These are phyloP conservation scores for Agriopis marginaria DNA, from an alignment of 2,888 invertebrate species.

Conservation along the genomic window DNA sequence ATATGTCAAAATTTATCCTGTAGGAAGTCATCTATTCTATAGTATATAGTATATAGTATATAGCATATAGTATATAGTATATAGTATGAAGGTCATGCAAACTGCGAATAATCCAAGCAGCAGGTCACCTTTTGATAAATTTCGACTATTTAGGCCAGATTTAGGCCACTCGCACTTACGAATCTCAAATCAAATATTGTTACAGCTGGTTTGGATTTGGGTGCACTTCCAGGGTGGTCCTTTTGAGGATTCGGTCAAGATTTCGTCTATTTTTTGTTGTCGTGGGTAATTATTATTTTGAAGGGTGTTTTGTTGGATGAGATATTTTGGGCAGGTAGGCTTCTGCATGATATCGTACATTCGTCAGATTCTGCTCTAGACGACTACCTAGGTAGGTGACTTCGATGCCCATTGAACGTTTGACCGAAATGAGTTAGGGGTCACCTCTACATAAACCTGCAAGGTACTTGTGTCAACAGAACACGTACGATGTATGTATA, in stretches of 20 bases:
- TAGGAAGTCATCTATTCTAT: too few species aligned
- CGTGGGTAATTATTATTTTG: neutral
- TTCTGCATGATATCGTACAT: too few species aligned
- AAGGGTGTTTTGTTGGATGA: neutral
- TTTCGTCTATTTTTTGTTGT: slow-evolving; percentile 11
- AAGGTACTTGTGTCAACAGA: slow-evolving; percentile 1
- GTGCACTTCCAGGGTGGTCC: slow-evolving; percentile 11
- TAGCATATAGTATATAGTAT: too few species aligned
- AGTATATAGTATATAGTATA: too few species aligned
- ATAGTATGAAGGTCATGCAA: slow-evolving; percentile 9
- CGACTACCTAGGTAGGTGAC: neutral
- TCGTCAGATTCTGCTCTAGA: neutral
- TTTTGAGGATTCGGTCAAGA: slow-evolving; percentile 1
- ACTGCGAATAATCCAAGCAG: slow-evolving; percentile 6
- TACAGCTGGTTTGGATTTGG: slow-evolving; percentile 1
- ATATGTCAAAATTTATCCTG: too few species aligned
- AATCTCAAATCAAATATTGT: neutral
- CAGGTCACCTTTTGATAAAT: slow-evolving; percentile 1
- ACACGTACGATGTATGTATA: slow-evolving; percentile 5
- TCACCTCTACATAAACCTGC: slow-evolving; percentile 23
- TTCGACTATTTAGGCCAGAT: neutral
- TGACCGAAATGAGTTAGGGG: slow-evolving; percentile 19
- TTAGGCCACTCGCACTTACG: neutral
- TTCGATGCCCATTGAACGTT: neutral
- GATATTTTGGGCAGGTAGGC: neutral